A percentile compares a stretch with the other conserved stretches of the same genome.
phyloP scores from a whole-genome alignment of 2,888 invertebrate species.

The Linyphia triangularis region DNA sequence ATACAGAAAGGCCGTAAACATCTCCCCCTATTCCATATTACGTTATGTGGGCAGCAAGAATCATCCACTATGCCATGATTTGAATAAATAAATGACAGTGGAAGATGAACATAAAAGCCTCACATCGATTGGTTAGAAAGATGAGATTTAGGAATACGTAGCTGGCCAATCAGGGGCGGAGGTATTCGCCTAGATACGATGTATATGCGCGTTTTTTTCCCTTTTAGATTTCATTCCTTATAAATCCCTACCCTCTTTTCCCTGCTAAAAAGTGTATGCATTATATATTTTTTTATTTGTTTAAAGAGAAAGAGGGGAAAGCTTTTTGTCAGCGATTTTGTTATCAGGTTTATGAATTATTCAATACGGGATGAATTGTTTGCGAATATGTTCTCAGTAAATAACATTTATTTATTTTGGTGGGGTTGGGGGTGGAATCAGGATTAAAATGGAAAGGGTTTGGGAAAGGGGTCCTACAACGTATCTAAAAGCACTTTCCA shows the following conservation, averaged over 20 bases:
- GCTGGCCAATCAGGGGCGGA: slow-evolving; percentile 54
- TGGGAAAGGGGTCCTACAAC: too few species aligned
- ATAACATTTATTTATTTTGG: slow-evolving; percentile 55
- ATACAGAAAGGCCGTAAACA: slow-evolving; percentile 35
- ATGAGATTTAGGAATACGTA: slow-evolving; percentile 66
- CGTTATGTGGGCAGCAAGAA: slow-evolving; percentile 12
- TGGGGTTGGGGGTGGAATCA: background rate
- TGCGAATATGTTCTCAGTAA: slow-evolving; percentile 71
- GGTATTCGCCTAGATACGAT: slow-evolving; percentile 12
- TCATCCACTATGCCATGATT: slow-evolving; percentile 57
- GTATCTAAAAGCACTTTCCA: too few species aligned
- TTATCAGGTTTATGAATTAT: slow-evolving; percentile 72
- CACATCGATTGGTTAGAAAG: slow-evolving; percentile 61
- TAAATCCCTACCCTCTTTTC: slow-evolving; percentile 53
- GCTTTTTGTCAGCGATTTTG: slow-evolving; percentile 73
- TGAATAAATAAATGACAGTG: slow-evolving; percentile 70
- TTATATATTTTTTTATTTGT: slow-evolving; percentile 40
- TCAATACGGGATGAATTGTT: slow-evolving; percentile 69
- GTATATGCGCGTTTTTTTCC: slow-evolving; percentile 17
- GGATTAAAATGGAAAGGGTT: too few species aligned
- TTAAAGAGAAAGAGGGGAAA: slow-evolving; percentile 33
- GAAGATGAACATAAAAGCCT: slow-evolving; percentile 47
- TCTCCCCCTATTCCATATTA: background rate
- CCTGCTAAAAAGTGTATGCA: slow-evolving; percentile 43
- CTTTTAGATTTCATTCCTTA: slow-evolving; percentile 43